Percentiles rank a stretch among this genome's conserved stretches.
Conservation (phyloP, 2,797 vertebrate genomes). For the Dendrocincla tyrannina region DNA sequence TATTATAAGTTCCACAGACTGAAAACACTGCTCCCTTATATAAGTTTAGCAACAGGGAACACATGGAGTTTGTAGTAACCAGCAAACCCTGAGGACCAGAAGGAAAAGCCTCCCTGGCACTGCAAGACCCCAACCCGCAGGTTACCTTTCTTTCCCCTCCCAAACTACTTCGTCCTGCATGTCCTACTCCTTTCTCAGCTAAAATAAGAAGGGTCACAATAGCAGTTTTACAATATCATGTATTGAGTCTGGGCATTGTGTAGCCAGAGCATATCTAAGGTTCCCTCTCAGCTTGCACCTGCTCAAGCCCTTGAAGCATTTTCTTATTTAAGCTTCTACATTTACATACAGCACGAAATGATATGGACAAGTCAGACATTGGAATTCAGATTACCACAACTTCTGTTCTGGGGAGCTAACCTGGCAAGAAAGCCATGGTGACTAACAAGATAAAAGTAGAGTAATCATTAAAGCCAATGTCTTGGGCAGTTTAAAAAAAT, state of each 20-base stretch:
- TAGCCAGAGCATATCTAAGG: not conserved
- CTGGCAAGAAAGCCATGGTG: not conserved
- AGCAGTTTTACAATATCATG: not conserved
- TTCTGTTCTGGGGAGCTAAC: not conserved
- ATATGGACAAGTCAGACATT: not conserved
- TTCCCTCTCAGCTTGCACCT: not conserved
- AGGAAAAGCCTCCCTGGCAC: not conserved
- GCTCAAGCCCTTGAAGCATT: not conserved
- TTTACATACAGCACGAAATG: not conserved
- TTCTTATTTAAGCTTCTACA: not conserved
- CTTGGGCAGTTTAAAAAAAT: not conserved
- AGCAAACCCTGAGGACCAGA: not conserved
- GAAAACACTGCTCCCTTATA: not conserved
- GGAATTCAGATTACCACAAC: not conserved
- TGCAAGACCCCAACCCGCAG: not conserved
- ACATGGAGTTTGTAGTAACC: not conserved
- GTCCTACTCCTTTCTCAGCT: not conserved
- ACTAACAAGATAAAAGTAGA: not conserved
- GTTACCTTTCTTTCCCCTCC: not conserved
- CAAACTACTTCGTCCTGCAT: not conserved
- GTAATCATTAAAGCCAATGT: not conserved
- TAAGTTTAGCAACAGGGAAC: not conserved
- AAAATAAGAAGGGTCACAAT: not conserved
- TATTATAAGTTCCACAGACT: not conserved
- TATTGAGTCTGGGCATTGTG: not conserved